Percentiles rank a stretch among this genome's conserved stretches.
These are phyloP conservation scores for Tachystola acroxantha DNA, from an alignment of 2,888 invertebrate species.

Conservation along the genomic window DNA sequence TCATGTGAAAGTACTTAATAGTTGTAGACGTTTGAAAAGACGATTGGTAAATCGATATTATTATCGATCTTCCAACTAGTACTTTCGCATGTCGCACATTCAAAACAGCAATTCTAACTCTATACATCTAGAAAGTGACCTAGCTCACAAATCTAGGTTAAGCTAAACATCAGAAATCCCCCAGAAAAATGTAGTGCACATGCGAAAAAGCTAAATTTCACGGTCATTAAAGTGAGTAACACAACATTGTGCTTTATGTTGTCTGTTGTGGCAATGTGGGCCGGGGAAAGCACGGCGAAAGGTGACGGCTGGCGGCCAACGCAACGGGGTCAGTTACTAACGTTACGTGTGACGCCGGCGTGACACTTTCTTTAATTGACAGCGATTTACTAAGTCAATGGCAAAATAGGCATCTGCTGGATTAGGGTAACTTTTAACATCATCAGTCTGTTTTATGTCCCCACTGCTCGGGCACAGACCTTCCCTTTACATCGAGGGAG, in stretches of 20 bases:
- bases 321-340: slow-evolving; percentile 12
- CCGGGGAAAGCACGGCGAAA: slow-evolving; percentile 12
- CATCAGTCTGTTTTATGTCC: too few species aligned
- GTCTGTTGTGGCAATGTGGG: slow-evolving; percentile 6
- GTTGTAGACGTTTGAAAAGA: too few species aligned
- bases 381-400: background rate
- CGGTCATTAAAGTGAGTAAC: slow-evolving; percentile 3
- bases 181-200: background rate
- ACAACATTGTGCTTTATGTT: slow-evolving; percentile 5
- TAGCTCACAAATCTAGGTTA: background rate
- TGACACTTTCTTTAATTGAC: slow-evolving; percentile 15
- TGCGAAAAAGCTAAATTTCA: background rate
- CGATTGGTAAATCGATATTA: too few species aligned
- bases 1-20: too few species aligned
- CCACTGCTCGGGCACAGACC: too few species aligned
- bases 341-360: slow-evolving; percentile 10
- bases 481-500: too few species aligned
- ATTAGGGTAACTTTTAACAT: too few species aligned
- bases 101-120: too few species aligned
- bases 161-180: background rate
- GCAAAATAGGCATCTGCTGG: too few species aligned
- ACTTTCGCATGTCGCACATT: too few species aligned
- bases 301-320: slow-evolving; percentile 5
- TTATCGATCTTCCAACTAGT: too few species aligned
- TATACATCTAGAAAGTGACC: background rate